Evolutionary conservation across 2,888 invertebrate genomes (phyloP), one percentile per base, ranked within the genome.

Genomic region (Blera fallax): DNA sequence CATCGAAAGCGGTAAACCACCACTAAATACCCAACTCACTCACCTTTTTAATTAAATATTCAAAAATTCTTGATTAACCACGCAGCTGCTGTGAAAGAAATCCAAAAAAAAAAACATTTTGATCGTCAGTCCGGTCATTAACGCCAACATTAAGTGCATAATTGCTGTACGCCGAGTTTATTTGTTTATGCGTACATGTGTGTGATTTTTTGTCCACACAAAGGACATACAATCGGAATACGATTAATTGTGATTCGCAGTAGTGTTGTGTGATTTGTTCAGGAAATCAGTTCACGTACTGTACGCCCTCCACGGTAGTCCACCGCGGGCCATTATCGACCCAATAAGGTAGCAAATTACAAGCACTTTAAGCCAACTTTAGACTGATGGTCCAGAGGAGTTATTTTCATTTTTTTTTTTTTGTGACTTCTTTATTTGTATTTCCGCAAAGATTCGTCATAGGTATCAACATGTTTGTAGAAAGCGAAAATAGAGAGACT

Each of bases 201-300:
- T 34, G n/a, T 60, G 14, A 8, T 50, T 32, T 48, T 48, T 16
- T n/a, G 21, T 43, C 40, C 52, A 21, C n/a, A 52, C 32, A 73
- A 64, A 73, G 62, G 62, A 64, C 14, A 64, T n/a, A n/a, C 43
- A 11, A 37, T 18, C 11, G 18, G 18, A n/a, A 34, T 24, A n/a
- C 10, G 21, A 73, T 64, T 43, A 43, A 73, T 73, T 64, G 52
- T 43, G 32, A 64, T 52, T 64, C 52, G 43, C 54, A 37, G 50
- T 10, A n/a, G n/a, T n/a, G n/a, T n/a, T n/a, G n/a, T 54, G 40
- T 27, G 54, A 43, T 45, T 56, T 37, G 54, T 34, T 76, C 65
- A 67, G 65, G 56, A 56, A 76, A 76, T 67, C 76, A 48, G 43
- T 76, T 56, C 76, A 76, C 76, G 76, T 76, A 76, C 11, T 32